These are phyloP conservation scores for Archips xylosteana DNA, from an alignment of 2,888 invertebrate genomes.

Conservation along the genomic window DNA sequence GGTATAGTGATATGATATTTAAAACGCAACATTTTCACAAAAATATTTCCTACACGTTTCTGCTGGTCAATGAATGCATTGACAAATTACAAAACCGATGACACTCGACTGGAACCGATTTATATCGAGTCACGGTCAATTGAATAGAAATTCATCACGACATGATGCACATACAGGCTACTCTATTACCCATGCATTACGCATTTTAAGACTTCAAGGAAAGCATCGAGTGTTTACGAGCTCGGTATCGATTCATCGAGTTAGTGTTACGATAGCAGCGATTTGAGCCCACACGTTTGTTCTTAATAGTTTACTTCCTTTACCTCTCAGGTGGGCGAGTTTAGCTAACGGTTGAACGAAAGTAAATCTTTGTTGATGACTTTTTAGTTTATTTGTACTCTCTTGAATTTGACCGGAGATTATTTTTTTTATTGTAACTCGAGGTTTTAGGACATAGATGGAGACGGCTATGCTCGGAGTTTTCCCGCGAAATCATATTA, in stretches of 20 bases:
- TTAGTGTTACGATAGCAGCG: slow-evolving; percentile 7
- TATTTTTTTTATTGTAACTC: no score
- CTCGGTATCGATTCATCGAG: slow-evolving; percentile 40
- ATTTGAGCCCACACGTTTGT: slow-evolving; percentile 12
- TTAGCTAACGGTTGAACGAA: neutral
- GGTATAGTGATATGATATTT: no score
- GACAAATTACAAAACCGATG: slow-evolving; percentile 22
- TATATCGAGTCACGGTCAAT: slow-evolving; percentile 26
- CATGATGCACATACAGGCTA: slow-evolving; percentile 11
- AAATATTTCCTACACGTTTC: slow-evolving; percentile 1
- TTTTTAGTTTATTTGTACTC: neutral
- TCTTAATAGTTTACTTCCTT: slow-evolving; percentile 24
- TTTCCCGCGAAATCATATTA: no score
- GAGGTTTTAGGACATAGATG: no score
- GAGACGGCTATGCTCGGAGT: no score
- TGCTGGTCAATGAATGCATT: slow-evolving; percentile 6
- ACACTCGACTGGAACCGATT: slow-evolving; percentile 16
- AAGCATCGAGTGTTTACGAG: slow-evolving; percentile 42
- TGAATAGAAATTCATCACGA: slow-evolving; percentile 27
- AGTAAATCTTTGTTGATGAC: slow-evolving; percentile 2
- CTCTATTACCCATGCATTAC: slow-evolving; percentile 3
- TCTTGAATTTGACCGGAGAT: no score
- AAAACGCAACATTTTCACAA: no score
- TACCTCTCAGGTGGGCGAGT: slow-evolving; percentile 1
- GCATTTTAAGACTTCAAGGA: slow-evolving; percentile 37